These are phyloP conservation scores for Zaprionus gabonicus DNA, from an alignment of 1,140 invertebrate genomes.

Conservation along the genomic window DNA sequence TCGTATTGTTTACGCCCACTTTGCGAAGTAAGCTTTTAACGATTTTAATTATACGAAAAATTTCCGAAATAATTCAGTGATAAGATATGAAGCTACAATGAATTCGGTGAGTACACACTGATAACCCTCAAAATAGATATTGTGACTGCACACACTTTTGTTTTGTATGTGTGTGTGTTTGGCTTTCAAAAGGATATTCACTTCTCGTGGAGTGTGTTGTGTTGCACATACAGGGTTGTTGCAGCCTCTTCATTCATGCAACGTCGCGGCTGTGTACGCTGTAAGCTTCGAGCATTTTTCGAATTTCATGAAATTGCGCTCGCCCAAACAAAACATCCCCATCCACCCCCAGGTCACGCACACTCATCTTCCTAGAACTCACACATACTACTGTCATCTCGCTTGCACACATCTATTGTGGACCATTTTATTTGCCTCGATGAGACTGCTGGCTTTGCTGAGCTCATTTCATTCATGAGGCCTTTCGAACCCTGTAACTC, in stretches of 20 bases:
- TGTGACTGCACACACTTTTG: neutral
- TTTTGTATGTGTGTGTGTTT: neutral
- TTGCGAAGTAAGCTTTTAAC: neutral
- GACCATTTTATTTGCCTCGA: neutral
- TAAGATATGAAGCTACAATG: conserved; percentile 52
- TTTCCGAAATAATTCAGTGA: conserved; percentile 35
- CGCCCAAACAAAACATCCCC: neutral
- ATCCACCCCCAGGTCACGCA: conserved; percentile 5
- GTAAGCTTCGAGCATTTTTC: conserved; percentile 43
- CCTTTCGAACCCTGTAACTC: conserved; percentile 23
- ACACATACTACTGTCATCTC: conserved; percentile 17
- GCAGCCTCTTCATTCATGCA: conserved; percentile 68
- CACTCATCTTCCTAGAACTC: neutral
- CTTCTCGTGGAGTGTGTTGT: conserved; percentile 12
- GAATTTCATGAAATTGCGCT: conserved; percentile 43
- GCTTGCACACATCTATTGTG: conserved; percentile 33
- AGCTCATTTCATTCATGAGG: conserved; percentile 71
- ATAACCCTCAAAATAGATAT: neutral
- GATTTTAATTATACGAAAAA: neutral
- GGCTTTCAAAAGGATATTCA: conserved; percentile 42
- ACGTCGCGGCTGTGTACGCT: conserved; percentile 5
- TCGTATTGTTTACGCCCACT: neutral
- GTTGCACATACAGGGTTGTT: conserved; percentile 46
- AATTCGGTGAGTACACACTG: conserved; percentile 49
- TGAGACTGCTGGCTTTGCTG: conserved; percentile 30